Evolutionary conservation across 1,140 invertebrate species (phyloP), one percentile per base, ranked within the genome.

Genomic region (Drosophila rufa): DNA sequence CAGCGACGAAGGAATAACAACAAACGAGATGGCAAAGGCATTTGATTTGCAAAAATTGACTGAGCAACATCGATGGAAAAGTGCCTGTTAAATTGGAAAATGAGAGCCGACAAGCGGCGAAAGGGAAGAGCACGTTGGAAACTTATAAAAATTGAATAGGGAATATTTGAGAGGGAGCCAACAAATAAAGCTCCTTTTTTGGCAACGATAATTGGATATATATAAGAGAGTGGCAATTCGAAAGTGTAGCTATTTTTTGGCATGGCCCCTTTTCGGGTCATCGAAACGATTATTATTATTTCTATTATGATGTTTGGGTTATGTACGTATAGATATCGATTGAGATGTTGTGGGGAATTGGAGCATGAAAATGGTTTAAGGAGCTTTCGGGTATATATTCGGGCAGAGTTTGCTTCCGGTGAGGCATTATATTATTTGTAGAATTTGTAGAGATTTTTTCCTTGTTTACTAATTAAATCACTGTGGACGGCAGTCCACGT

Each of bases 11-110:
- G 46, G 60, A 79, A 62, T 1, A 45, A 47, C 40, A 51, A 57
- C 45, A 51, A 56, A 62, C 30, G 47, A 51, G 47, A 51, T 46
- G 59, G 60, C 55, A 77, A 9, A 55, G 53, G 50, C 77, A 83
- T 89, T 90, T 90, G 85, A 90, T 90, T 90, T 90, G 85, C 79
- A 79, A 82, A 38, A 90, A 90, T 90, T 90, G 85, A 90, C 86
- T 90, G 85, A 90, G 71, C 86, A 90, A 81, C 53, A 55, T 22
- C 33, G 19, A 11, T 70, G 74, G 85, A 76, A 89, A 89, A 89
- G 84, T 89, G 84, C 69, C 84, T 89, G 84, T 79, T 80, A 87
- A 89, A 89, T 89, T 79, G 77, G 69, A 73, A 84, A 87, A 87
- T 78, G 46, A 64, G 75, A 58, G 59, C 51, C 58, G 43, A 36